A percentile compares a stretch with the other conserved stretches of the same genome.
Conservation (phyloP, 2,797 vertebrate species). For the Pagetopsis macropterus region DNA sequence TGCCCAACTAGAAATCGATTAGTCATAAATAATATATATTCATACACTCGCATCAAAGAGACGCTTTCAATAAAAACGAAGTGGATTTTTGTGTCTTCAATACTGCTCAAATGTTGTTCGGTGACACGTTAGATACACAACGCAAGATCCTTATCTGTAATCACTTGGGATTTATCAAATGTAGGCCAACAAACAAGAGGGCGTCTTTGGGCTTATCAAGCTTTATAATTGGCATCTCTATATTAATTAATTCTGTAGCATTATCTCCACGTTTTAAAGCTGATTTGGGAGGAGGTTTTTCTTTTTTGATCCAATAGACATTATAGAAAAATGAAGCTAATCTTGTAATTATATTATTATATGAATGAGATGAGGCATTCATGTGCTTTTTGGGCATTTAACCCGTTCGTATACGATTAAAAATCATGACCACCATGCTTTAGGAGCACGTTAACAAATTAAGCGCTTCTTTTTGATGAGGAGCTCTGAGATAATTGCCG, state of each 20-base stretch:
- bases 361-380: conserved; percentile 52
- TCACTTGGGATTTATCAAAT: conserved; percentile 56
- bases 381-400: conserved; percentile 53
- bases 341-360: conserved; percentile 63
- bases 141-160: conserved; percentile 47
- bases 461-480: conserved; percentile 52
- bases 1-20: conserved; percentile 42
- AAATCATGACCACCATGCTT: conserved; percentile 40
- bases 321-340: conserved; percentile 60
- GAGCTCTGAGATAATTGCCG: conserved; percentile 52
- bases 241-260: conserved; percentile 60
- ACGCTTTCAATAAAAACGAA: conserved; percentile 43
- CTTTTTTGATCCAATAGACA: conserved; percentile 44
- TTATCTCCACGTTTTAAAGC: conserved; percentile 59
- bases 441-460: conserved; percentile 27
- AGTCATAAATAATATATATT: conserved; percentile 38
- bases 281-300: conserved; percentile 38
- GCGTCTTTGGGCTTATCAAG: conserved; percentile 40
- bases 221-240: conserved; percentile 49
- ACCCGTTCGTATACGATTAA: conserved; percentile 55
- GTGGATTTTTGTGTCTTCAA: conserved; percentile 24
- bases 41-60: conserved; percentile 13
- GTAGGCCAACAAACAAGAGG: conserved; percentile 49
- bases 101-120: conserved; percentile 6
- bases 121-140: conserved; percentile 5